Evolutionary conservation across 2,113 vertebrate genomes (phyloP).

Genomic region (Herpetotheres cachinnans): DNA sequence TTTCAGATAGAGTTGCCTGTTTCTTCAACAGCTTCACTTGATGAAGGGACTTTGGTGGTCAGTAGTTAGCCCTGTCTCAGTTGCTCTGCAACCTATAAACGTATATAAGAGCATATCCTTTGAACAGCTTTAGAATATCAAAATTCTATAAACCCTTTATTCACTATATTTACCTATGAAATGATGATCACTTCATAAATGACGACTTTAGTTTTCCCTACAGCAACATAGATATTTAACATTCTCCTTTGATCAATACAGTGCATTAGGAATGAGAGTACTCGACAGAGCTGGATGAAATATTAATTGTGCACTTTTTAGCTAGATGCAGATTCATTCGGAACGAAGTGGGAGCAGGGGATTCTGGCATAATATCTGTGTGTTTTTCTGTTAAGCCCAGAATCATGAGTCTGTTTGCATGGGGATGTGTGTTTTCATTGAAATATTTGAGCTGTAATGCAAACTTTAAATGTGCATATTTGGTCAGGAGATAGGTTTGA

Average conservation of each 20-base stretch:
- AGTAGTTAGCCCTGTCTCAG: neutral
- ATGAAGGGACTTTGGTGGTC: neutral
- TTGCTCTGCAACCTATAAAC: neutral
- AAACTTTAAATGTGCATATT: neutral
- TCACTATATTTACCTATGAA: neutral
- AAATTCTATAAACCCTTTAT: neutral
- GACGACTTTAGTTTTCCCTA: slow-evolving; percentile 45
- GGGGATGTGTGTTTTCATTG: neutral
- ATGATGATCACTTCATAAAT: neutral
- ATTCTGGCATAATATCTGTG: neutral
- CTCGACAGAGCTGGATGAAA: slow-evolving; percentile 63
- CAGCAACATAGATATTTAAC: slow-evolving; percentile 51
- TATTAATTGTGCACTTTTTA: slow-evolving; percentile 66
- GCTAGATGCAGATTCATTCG: slow-evolving; percentile 53
- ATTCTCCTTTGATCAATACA: slow-evolving; percentile 66
- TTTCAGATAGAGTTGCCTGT: neutral
- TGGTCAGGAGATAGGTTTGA: neutral
- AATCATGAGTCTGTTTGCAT: neutral
- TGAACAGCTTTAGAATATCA: neutral
- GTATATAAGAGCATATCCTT: neutral
- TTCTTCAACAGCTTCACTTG: neutral
- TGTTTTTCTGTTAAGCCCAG: neutral
- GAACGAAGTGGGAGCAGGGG: neutral
- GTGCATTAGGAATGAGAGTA: slow-evolving; percentile 65
- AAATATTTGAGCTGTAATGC: neutral